Conservation (phyloP, 2,888 invertebrate species). For the Ichneumoninae sp. region DNA sequence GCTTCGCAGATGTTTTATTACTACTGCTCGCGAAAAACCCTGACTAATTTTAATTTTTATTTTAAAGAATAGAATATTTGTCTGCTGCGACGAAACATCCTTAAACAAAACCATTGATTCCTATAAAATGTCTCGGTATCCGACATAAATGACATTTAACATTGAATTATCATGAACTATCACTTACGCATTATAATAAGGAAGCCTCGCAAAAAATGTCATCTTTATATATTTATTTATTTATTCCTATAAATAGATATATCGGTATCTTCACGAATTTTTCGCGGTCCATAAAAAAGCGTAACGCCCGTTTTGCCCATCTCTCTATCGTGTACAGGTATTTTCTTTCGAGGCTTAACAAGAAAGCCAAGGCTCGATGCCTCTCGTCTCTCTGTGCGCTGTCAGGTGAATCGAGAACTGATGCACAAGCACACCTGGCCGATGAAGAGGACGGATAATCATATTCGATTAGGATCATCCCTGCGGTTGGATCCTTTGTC, state of each 20-base stretch:
- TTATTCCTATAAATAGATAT: background rate
- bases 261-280: background rate
- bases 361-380: constrained; percentile 4
- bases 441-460: constrained; percentile 80
- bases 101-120: too few species aligned
- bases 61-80: too few species aligned
- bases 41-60: too few species aligned
- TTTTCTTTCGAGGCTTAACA: background rate
- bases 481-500: constrained; percentile 79
- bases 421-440: constrained; percentile 64
- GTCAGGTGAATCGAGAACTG: constrained; percentile 40
- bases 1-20: too few species aligned
- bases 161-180: background rate
- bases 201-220: too few species aligned
- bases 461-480: constrained; percentile 82
- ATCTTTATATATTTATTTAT: too few species aligned
- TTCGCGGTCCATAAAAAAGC: background rate
- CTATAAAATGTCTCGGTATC: too few species aligned
- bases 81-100: too few species aligned
- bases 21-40: too few species aligned
- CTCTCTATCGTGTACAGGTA: background rate
- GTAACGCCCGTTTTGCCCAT: background rate
- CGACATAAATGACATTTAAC: background rate
- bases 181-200: too few species aligned
- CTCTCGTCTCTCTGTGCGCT: constrained; percentile 4